Base-by-base conservation (phyloP, 2,888 invertebrate species). In the Nomada fabriciana region DNA sequence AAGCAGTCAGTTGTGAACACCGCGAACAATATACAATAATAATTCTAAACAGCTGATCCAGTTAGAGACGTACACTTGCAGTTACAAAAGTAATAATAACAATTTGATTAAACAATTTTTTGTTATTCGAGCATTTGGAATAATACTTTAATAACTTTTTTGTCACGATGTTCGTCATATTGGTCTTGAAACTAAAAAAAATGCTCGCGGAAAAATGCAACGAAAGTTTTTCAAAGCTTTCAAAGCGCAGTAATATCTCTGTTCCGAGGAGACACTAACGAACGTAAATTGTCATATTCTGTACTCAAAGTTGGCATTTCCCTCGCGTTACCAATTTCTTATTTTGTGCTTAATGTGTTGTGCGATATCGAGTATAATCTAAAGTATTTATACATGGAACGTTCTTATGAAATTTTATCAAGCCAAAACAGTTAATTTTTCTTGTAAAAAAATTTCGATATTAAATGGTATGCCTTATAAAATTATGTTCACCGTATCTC, bases 211-310 rank as follows among this genome's bases (percentile, higher is more conserved):
- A 18, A 18, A 10, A 70, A 20, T 70, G 4, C 2, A 47, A 20
- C 15, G 47, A 70, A 60, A 47, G 47, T 70, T 59, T 5, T 60
- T 59, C 47, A 11, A 59, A 60, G 15, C 47, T 59, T 70, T 70
- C 29, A 20, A 60, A 20, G 2, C 29, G 2, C 29, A 29, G 29
- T 29, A 59, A 50, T 47, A 43, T 18, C 20, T 47, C 9, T 5
- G 15, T 29, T 47, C 47, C 1, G 0, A 47, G 29, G 5, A 70
- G n/a, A 25, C 43, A 13, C 20, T 59, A 20, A 47, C 10, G 15
- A 70, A 70, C 43, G 20, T 15, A 23, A 68, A 68, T 55, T 42
- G 7, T 65, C 11, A 9, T 42, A 59, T 47, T 20, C 2, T 47
- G 5, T 11, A 43, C 43, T n/a, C 13, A 20, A 55, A 55, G 9